Percentiles rank a stretch among this genome's conserved stretches.
Evolutionary conservation across 2,888 invertebrate species (phyloP).

Genomic region (Phania funesta): DNA sequence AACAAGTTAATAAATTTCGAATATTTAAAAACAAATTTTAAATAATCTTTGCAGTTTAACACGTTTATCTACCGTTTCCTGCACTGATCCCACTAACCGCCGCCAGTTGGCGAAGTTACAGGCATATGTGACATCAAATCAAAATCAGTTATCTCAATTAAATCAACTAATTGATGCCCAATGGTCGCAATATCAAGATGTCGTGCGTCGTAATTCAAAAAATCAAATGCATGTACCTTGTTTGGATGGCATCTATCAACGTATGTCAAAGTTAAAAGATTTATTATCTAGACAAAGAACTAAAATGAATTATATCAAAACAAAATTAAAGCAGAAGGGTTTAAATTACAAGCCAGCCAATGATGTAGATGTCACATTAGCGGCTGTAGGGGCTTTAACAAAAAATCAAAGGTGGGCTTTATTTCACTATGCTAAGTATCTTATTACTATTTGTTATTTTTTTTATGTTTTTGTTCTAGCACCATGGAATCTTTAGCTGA

Average conservation of each 20-base stretch:
- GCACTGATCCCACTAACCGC: slow-evolving; percentile 75
- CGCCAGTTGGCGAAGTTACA: slow-evolving; percentile 86
- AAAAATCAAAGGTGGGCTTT: slow-evolving; percentile 56
- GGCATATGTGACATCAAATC: slow-evolving; percentile 86
- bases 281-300: slow-evolving; percentile 83
- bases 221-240: slow-evolving; percentile 82
- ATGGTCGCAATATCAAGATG: slow-evolving; percentile 86
- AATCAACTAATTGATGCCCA: slow-evolving; percentile 87
- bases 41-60: slow-evolving; percentile 71
- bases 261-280: slow-evolving; percentile 88
- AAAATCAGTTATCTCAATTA: slow-evolving; percentile 87
- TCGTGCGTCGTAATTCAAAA: slow-evolving; percentile 80
- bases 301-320: slow-evolving; percentile 79
- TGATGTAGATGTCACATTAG: slow-evolving; percentile 41
- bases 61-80: slow-evolving; percentile 73
- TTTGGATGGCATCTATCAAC: slow-evolving; percentile 89
- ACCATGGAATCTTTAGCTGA: slow-evolving; percentile 78
- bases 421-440: not conserved
- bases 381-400: slow-evolving; percentile 43
- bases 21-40: not conserved
- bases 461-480: slow-evolving; percentile 64
- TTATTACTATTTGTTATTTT: not conserved
- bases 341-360: slow-evolving; percentile 69
- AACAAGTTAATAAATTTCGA: not conserved
- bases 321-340: slow-evolving; percentile 75